Base-by-base conservation (phyloP, 2,888 invertebrate species). In the Ommatoiulus sabulosus region DNA sequence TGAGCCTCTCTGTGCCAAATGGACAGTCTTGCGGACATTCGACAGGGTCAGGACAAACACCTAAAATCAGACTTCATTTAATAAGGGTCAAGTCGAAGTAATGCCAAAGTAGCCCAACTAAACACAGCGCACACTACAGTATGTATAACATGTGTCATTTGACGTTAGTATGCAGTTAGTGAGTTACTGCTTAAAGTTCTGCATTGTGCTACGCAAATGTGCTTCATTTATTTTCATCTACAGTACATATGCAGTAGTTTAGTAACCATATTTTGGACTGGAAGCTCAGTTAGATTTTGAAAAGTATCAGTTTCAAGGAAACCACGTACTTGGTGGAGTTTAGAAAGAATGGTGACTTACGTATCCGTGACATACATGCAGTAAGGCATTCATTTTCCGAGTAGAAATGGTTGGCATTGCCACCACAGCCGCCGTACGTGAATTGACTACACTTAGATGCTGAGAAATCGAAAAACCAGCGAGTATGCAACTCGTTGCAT, bases 381-480 rank as follows among this genome's bases (percentile, higher is more conserved):
- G 88, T 7, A 43, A 94, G 93, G 93, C 97, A 97, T 91, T 95
- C 94, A 91, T 95, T 94, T 93, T 95, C 95, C 89, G 95, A 95
- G 92, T 93, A 94, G 95, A 97, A 97, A 94, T 96, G 96, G 94
- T 98, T 98, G 92, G 94, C 94, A 93, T 96, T 97, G 91, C 97
- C 97, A 90, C 95, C 96, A 93, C 97, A 98, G 93, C 98, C 97
- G 90, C 95, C 95, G 94, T 96, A 98, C 91, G 95, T 94, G 93
- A 98, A 98, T 89, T 95, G 94, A 90, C 95, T 93, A 93, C 98
- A 98, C 91, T 95, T 95, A 90, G 94, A 95, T 90, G 94, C 93
- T 87, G 93, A 93, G 90, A 94, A 84, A 72, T 90, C 87, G 92
- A 96, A 97, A 91, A 94, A 95, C 95, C 95, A 97, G 89, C 94